Percentiles rank a stretch among this genome's conserved stretches.
phyloP scores from a whole-genome alignment of 2,113 vertebrate genomes.

The Hippocampus guttulatus region DNA sequence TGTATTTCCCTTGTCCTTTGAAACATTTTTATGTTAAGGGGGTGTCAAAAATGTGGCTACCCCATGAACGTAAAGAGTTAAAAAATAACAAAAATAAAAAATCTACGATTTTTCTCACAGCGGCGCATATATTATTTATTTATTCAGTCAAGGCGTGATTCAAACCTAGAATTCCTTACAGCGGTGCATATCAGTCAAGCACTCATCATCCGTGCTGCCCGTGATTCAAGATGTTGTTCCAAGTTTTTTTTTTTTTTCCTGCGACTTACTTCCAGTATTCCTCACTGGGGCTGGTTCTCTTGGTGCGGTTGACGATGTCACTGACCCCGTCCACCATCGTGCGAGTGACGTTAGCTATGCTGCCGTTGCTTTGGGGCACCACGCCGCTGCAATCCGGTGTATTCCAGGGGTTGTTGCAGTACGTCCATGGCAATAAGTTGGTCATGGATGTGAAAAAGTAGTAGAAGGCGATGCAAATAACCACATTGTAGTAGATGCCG shows the following conservation, averaged over 20 bases:
- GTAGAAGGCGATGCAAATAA: conserved; percentile 98
- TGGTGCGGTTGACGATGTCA: conserved; percentile 79
- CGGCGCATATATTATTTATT: no score
- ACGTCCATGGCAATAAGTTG: conserved; percentile 91
- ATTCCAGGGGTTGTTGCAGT: conserved; percentile 96
- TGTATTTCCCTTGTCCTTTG: no score
- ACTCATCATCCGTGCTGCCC: not conserved
- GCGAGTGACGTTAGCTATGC: conserved; percentile 55
- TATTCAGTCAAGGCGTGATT: not conserved
- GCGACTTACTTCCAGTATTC: conserved; percentile 93
- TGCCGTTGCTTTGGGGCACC: conserved; percentile 66
- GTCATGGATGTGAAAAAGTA: conserved; percentile 99
- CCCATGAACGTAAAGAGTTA: no score
- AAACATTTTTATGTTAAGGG: no score
- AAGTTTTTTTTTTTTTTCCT: not conserved
- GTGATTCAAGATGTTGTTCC: not conserved
- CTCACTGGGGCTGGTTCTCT: conserved; percentile 95
- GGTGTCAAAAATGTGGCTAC: no score
- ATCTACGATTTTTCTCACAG: no score
- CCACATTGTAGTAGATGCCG: conserved; percentile 99
- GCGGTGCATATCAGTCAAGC: no score
- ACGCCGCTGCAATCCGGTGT: conserved; percentile 83
- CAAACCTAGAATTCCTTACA: not conserved
- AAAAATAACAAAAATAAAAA: no score
- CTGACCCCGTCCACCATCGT: conserved; percentile 67